Evolutionary conservation across 2,113 vertebrate species (phyloP).

Genomic region (Rhodinocichla rosea): DNA sequence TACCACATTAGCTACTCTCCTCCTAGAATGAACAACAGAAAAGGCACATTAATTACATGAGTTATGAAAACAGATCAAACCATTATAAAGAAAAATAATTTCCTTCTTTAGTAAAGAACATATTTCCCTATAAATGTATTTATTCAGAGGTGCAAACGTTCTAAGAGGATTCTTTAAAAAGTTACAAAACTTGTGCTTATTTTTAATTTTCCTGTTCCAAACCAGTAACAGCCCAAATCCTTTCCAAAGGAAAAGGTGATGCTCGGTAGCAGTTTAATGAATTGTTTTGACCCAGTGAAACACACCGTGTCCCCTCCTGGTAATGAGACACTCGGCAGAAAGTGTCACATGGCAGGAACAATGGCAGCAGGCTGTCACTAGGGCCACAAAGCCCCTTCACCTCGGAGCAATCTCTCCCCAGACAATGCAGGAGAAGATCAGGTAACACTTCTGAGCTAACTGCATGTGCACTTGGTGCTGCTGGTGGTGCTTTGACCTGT

Average conservation of each 20-base stretch:
- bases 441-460: not conserved
- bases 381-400: not conserved
- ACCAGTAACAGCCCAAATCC: not conserved
- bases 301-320: not conserved
- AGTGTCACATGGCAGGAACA: constrained; percentile 22
- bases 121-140: not conserved
- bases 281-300: constrained; percentile 19
- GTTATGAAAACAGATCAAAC: constrained; percentile 16
- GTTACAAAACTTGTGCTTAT: not conserved
- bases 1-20: not conserved
- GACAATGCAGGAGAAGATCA: constrained; percentile 15
- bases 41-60: not conserved
- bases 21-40: constrained; percentile 4
- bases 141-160: constrained; percentile 1
- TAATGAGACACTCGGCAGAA: constrained; percentile 36
- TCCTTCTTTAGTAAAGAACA: not conserved
- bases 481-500: not conserved
- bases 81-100: not conserved
- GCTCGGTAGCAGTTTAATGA: not conserved
- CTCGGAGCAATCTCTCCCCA: not conserved
- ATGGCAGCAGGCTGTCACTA: not conserved
- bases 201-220: constrained; percentile 5
- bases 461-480: not conserved
- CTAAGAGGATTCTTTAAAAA: not conserved
- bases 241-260: constrained; percentile 1